Conservation (phyloP, 2,113 vertebrate species). For the Coracopsis vasa region DNA sequence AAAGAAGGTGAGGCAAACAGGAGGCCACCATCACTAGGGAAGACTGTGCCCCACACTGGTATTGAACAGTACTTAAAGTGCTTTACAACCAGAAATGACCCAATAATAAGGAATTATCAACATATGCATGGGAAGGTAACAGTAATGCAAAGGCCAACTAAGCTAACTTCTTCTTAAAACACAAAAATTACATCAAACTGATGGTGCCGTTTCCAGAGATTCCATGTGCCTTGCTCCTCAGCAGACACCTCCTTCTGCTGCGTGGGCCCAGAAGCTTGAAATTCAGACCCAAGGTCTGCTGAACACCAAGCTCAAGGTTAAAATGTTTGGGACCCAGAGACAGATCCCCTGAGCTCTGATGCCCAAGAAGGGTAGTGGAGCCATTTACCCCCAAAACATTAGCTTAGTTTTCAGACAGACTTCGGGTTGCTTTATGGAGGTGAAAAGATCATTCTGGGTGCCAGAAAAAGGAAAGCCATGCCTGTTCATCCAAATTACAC, state of each 20-base stretch:
- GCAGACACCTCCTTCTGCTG: background rate
- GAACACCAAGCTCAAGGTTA: background rate
- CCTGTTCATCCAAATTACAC: background rate
- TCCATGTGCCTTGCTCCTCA: background rate
- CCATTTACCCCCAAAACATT: background rate
- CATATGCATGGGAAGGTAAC: background rate
- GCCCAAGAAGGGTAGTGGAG: accelerated
- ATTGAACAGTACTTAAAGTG: background rate
- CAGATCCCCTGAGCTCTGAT: background rate
- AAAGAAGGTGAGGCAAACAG: background rate
- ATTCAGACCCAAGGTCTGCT: background rate
- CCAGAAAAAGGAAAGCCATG: background rate
- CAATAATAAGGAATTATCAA: background rate
- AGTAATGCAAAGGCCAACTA: background rate
- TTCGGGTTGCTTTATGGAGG: background rate
- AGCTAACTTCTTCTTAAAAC: background rate
- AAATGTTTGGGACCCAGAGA: background rate
- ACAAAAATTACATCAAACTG: background rate
- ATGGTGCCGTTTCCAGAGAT: background rate
- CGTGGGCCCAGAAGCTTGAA: background rate
- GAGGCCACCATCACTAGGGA: background rate
- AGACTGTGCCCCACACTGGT: background rate
- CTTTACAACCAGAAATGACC: background rate
- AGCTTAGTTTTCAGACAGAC: background rate
- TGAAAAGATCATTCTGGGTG: background rate